phyloP scores from a whole-genome alignment of 2,113 vertebrate species.

The Eonycteris spelaea region DNA sequence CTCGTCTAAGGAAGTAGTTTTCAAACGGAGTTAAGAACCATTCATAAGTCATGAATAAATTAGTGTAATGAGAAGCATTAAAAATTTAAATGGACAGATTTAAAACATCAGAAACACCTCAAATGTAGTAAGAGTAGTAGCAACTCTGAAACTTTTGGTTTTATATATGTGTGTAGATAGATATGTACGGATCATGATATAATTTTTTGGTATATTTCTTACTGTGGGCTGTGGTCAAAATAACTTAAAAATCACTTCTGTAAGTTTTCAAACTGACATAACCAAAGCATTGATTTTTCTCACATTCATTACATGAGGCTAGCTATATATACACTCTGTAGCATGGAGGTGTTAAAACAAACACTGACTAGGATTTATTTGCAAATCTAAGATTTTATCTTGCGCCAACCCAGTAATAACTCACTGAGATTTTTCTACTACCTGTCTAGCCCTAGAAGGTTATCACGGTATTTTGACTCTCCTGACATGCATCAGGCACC shows the following conservation, averaged over 20 bases:
- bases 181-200: neutral
- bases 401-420: neutral
- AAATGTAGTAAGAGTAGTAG: neutral
- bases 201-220: neutral
- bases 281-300: neutral
- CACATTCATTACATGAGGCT: neutral
- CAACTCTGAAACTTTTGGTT: neutral
- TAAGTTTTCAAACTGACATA: neutral
- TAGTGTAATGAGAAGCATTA: neutral
- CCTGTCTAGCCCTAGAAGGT: neutral
- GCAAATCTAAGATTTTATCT: slow-evolving; percentile 33
- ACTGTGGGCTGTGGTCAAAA: neutral
- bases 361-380: slow-evolving; percentile 34
- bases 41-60: neutral
- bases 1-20: neutral
- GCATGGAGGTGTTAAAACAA: neutral
- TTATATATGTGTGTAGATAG: neutral
- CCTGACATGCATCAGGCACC: neutral
- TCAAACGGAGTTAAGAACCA: neutral
- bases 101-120: neutral
- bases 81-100: neutral
- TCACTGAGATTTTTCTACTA: neutral
- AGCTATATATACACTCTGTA: neutral
- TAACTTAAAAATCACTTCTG: neutral
- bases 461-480: neutral